Conservation (phyloP, 2,797 vertebrate species). For the Gallirallus australis region DNA sequence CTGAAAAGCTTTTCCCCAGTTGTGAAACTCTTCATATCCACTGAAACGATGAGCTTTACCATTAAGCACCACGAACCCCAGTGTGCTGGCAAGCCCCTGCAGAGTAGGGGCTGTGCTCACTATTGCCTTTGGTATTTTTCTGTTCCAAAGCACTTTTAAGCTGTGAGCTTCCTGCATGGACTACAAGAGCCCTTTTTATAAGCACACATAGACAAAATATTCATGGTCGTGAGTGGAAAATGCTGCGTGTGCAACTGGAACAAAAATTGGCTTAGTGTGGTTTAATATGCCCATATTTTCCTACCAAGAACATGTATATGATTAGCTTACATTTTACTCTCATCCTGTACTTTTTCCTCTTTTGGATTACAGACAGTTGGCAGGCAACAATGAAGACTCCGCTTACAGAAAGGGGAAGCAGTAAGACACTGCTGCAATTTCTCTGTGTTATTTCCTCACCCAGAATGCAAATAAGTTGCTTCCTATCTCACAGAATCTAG, state of each 20-base stretch:
- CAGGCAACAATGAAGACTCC: background rate
- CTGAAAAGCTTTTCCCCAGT: background rate
- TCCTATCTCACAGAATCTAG: background rate
- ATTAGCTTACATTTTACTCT: constrained; percentile 18
- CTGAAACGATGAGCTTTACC: background rate
- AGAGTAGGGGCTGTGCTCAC: background rate
- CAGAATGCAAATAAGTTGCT: background rate
- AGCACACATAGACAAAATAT: background rate
- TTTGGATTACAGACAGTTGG: background rate
- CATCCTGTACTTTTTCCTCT: background rate
- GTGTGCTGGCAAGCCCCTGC: background rate
- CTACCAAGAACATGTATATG: background rate
- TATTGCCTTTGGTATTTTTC: constrained; percentile 13
- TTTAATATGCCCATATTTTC: constrained; percentile 15
- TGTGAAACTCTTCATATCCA: background rate
- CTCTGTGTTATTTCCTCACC: background rate
- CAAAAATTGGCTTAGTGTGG: background rate
- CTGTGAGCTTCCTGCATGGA: constrained; percentile 1
- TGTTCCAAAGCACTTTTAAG: constrained; percentile 10
- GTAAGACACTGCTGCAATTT: background rate
- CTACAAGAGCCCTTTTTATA: constrained; percentile 30
- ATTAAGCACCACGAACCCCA: background rate
- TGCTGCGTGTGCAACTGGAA: constrained; percentile 26
- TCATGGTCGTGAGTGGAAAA: constrained; percentile 39
- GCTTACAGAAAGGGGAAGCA: background rate